Percentiles rank a stretch among this genome's conserved stretches.
phyloP scores from a whole-genome alignment of 2,888 invertebrate genomes.

The Aleiodes alternator region DNA sequence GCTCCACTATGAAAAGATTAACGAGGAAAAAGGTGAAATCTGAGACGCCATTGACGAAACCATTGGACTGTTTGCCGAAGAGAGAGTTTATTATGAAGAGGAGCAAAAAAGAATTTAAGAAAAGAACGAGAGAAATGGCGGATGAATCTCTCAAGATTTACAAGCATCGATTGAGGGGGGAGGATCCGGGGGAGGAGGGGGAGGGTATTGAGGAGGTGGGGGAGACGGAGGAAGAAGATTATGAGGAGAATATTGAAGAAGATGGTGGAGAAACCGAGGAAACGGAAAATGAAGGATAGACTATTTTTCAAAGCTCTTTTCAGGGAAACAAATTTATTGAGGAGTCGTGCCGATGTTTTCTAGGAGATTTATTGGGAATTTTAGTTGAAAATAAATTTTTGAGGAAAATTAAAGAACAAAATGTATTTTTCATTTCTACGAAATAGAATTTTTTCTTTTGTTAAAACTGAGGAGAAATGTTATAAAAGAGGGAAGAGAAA shows the following conservation, averaged over 20 bases:
- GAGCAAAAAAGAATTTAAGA: constrained; percentile 56
- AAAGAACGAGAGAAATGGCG: constrained; percentile 57
- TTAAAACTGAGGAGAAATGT: too few relatives aligned
- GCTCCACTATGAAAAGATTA: constrained; percentile 45
- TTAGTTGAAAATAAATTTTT: too few relatives aligned
- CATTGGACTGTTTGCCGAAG: constrained; percentile 54
- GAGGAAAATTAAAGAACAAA: too few relatives aligned
- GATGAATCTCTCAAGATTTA: constrained; percentile 58
- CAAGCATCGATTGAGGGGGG: constrained; percentile 54
- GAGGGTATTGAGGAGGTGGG: neutral
- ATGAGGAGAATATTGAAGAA: constrained; percentile 16
- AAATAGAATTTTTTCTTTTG: too few relatives aligned
- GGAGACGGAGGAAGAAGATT: neutral
- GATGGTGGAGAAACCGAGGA: neutral
- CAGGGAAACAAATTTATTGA: too few relatives aligned
- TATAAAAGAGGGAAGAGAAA: too few relatives aligned
- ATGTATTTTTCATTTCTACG: too few relatives aligned
- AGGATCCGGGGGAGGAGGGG: neutral
- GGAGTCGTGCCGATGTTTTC: too few relatives aligned
- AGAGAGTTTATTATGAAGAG: constrained; percentile 58
- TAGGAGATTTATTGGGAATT: too few relatives aligned
- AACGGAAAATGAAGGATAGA: constrained; percentile 6
- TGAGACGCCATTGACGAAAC: constrained; percentile 44
- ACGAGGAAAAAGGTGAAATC: constrained; percentile 39
- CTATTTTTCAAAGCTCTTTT: too few relatives aligned